Conservation (phyloP, 2,113 vertebrate species). For the Oplegnathus fasciatus region DNA sequence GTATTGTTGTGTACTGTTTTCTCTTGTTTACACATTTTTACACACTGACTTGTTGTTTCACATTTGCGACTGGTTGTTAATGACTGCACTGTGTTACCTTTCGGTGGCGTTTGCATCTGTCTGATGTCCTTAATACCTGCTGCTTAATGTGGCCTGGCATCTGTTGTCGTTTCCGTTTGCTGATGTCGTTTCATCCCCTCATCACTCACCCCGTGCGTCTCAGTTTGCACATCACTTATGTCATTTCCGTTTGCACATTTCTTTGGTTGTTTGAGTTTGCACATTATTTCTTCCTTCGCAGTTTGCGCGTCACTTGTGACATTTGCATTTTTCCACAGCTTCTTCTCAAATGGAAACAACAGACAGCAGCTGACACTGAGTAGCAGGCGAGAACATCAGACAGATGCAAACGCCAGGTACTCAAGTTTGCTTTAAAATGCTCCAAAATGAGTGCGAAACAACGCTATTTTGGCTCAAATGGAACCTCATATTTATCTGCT, state of each 20-base stretch:
- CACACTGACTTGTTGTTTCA: neutral
- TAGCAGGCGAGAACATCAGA: neutral
- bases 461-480: neutral
- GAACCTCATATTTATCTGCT: neutral
- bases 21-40: neutral
- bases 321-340: constrained; percentile 7
- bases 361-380: neutral
- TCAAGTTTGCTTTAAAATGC: neutral
- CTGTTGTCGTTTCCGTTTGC: constrained; percentile 38
- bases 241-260: neutral
- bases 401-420: neutral
- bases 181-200: constrained; percentile 15
- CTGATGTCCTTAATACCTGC: constrained; percentile 56
- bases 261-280: neutral
- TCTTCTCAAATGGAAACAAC: neutral
- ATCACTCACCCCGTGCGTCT: neutral
- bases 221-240: neutral
- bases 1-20: neutral
- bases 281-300: neutral
- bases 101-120: constrained; percentile 47
- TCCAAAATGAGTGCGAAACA: neutral
- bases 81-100: constrained; percentile 11
- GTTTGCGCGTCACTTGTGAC: constrained; percentile 16
- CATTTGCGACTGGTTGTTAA: neutral
- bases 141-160: constrained; percentile 49